These are phyloP conservation scores for Seriola quinqueradiata DNA, from an alignment of 2,113 vertebrate species.

Conservation along the genomic window DNA sequence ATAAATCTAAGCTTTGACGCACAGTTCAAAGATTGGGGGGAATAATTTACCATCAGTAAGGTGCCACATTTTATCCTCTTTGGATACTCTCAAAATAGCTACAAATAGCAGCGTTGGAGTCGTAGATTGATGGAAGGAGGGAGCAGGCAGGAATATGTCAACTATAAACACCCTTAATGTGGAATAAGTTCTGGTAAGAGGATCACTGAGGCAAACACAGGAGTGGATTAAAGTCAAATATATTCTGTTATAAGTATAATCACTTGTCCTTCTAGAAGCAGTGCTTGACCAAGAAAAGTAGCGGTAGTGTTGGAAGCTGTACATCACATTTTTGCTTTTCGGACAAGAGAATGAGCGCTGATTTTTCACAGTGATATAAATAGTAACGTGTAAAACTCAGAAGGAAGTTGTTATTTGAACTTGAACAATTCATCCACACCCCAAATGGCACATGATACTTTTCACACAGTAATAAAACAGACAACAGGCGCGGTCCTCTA, in stretches of 20 bases:
- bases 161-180: conserved; percentile 76
- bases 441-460: conserved; percentile 34
- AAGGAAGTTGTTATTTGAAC: conserved; percentile 41
- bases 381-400: conserved; percentile 25
- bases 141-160: conserved; percentile 62
- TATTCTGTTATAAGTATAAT: conserved; percentile 54
- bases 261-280: conserved; percentile 39
- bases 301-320: background rate
- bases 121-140: conserved; percentile 54
- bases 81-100: conserved; percentile 70
- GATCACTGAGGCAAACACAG: conserved; percentile 69
- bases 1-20: conserved; percentile 73
- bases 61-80: conserved; percentile 69
- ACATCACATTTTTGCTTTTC: conserved; percentile 10
- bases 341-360: conserved; percentile 36
- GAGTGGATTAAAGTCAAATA: conserved; percentile 68
- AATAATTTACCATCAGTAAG: conserved; percentile 79
- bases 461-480: conserved; percentile 46
- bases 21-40: conserved; percentile 65
- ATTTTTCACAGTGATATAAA: conserved; percentile 37
- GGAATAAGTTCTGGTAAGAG: conserved; percentile 75
- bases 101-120: conserved; percentile 50
- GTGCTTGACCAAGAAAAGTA: conserved; percentile 14
- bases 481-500: background rate
- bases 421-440: conserved; percentile 37